Conservation (phyloP, 1,140 invertebrate species). For the Zeugodacus cucurbitae region DNA sequence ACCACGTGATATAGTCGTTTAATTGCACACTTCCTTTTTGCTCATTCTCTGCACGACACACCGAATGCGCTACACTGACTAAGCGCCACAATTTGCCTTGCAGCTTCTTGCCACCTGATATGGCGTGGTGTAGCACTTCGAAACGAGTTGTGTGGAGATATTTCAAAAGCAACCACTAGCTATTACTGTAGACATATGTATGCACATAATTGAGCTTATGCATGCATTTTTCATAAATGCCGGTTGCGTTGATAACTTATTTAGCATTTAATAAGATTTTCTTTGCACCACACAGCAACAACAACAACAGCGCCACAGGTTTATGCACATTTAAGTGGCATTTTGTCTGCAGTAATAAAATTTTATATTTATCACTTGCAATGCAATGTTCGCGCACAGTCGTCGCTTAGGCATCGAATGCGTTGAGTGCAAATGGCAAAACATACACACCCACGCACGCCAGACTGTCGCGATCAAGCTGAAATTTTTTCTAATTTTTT, state of each 20-base stretch:
- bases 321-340: slow-evolving; percentile 6
- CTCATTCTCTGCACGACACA: background rate
- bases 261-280: slow-evolving; percentile 26
- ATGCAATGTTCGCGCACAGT: no score
- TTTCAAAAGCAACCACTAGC: background rate
- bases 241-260: slow-evolving; percentile 24
- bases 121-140: background rate
- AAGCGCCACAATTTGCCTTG: background rate
- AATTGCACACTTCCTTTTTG: no score
- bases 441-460: background rate
- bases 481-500: background rate
- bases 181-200: no score
- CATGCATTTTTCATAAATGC: background rate
- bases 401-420: background rate
- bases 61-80: no score
- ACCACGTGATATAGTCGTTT: no score
- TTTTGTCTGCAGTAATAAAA: slow-evolving; percentile 26
- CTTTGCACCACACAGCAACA: background rate
- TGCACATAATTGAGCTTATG: background rate
- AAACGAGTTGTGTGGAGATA: background rate
- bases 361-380: slow-evolving; percentile 30
- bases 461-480: background rate
- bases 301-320: background rate
- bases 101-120: background rate
- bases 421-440: background rate